These are phyloP conservation scores for Elanoides forficatus DNA, from an alignment of 2,113 vertebrate species.

Conservation along the genomic window DNA sequence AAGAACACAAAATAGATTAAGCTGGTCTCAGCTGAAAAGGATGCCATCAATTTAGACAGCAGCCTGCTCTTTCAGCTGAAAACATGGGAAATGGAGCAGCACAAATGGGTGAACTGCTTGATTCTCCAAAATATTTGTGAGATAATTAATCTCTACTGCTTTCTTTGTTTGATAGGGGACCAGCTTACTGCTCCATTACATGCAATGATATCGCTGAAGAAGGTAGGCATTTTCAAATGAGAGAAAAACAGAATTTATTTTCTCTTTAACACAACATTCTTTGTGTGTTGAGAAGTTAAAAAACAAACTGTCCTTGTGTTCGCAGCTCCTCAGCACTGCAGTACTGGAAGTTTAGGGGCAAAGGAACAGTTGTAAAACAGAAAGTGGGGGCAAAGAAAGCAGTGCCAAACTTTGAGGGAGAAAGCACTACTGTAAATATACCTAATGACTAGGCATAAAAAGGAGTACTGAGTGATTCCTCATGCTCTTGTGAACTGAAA, in stretches of 20 bases:
- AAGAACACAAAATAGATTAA: constrained; percentile 55
- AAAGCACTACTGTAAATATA: constrained; percentile 59
- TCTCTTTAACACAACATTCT: constrained; percentile 48
- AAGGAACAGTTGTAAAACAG: constrained; percentile 10
- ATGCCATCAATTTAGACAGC: constrained; percentile 60
- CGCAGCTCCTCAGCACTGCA: neutral
- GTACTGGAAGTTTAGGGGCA: constrained; percentile 29
- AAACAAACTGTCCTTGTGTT: constrained; percentile 38
- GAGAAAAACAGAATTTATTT: constrained; percentile 43
- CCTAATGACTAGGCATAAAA: constrained; percentile 39
- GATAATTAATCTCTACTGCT: constrained; percentile 66
- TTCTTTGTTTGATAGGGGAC: constrained; percentile 31
- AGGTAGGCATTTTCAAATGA: constrained; percentile 47
- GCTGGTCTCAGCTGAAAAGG: constrained; percentile 59
- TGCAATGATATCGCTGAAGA: constrained; percentile 10
- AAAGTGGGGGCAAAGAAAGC: neutral
- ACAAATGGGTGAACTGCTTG: constrained; percentile 58
- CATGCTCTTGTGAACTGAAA: constrained; percentile 21
- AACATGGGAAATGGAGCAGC: constrained; percentile 57
- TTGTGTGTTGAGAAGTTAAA: constrained; percentile 37
- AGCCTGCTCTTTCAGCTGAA: constrained; percentile 59
- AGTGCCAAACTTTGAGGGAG: constrained; percentile 10
- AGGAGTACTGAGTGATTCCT: constrained; percentile 4
- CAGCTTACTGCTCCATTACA: constrained; percentile 43
- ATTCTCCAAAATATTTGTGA: constrained; percentile 57